Base-by-base conservation (phyloP, 2,113 vertebrate species). In the Istiophorus platypterus region DNA sequence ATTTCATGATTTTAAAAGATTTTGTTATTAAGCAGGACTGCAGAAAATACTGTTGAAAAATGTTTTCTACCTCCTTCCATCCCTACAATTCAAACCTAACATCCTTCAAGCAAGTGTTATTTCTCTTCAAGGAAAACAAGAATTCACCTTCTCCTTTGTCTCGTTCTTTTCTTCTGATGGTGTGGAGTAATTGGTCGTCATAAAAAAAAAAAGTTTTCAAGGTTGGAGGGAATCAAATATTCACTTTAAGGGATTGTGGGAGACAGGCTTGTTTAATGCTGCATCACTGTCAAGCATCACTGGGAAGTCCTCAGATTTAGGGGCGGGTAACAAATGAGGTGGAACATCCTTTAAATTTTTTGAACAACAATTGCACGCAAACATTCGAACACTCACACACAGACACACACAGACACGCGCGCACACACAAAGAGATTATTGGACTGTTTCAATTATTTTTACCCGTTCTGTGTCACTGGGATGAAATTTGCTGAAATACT, bases 391-490 rank as follows among this genome's bases (percentile, higher is more conserved):
- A 42, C 42, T 49, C 59, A 63, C 5, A 6, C 9, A 47, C 20
- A 68, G 24, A 37, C n/a, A n/a, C 22, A 14, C 13, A 14, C 11
- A 37, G 1, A 51, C 39, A 56, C 22, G 42, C n/a, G 29, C 61
- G 76, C 34, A 42, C 42, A 56, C 59, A 63, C 5, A 6, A 7
- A 47, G 24, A 68, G 24, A 37, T 58, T 10, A 51, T 58, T 18
- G n/a, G 18, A 54, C 49, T 72, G 11, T n/a, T 61, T 54, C 5
- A 72, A 72, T 81, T 75, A 83, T 65, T 82, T 62, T 20, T 52
- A 10, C n/a, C 18, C 22, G 0, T 18, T 62, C 27, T 67, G 24
- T 45, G 45, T 76, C 39, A 78, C 18, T 81, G 45, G 70, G 56
- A 69, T 0, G 5, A 41, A 58, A 59, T 54, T 29, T 70, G 22